Evolutionary conservation across 2,113 vertebrate genomes (phyloP).

Genomic region (Amblyornis subalaris): DNA sequence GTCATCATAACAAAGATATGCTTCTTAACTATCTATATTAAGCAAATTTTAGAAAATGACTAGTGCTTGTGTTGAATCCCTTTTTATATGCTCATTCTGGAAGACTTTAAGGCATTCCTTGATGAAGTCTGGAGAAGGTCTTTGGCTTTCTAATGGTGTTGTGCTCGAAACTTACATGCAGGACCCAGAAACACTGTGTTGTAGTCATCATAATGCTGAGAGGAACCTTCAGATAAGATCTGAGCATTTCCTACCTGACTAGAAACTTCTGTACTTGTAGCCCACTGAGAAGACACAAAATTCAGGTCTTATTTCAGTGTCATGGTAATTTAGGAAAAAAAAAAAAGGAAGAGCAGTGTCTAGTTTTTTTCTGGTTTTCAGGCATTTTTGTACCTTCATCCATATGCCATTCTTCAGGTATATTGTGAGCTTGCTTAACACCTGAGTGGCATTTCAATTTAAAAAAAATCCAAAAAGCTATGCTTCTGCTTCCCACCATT

Average conservation of each 20-base stretch:
- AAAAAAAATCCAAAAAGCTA: background rate
- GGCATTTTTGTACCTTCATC: background rate
- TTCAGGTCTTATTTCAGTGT: background rate
- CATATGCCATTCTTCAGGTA: background rate
- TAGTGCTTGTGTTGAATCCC: background rate
- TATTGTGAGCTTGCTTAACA: background rate
- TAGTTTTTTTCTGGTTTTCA: accelerated
- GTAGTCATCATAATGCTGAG: background rate
- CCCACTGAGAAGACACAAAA: background rate
- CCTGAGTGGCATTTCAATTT: background rate
- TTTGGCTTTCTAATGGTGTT: background rate
- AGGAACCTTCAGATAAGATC: background rate
- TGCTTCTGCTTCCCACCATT: background rate
- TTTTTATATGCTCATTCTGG: background rate
- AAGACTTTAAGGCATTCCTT: background rate
- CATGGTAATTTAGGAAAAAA: background rate
- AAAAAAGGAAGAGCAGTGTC: background rate
- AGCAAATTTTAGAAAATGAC: background rate
- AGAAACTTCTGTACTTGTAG: background rate
- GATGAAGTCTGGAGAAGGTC: background rate
- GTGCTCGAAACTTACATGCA: background rate
- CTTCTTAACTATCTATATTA: background rate
- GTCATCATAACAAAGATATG: background rate
- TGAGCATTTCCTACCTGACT: background rate
- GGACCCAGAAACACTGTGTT: background rate